These are phyloP conservation scores for Glaucidium brasilianum DNA, from an alignment of 2,113 vertebrate genomes.

Conservation along the genomic window DNA sequence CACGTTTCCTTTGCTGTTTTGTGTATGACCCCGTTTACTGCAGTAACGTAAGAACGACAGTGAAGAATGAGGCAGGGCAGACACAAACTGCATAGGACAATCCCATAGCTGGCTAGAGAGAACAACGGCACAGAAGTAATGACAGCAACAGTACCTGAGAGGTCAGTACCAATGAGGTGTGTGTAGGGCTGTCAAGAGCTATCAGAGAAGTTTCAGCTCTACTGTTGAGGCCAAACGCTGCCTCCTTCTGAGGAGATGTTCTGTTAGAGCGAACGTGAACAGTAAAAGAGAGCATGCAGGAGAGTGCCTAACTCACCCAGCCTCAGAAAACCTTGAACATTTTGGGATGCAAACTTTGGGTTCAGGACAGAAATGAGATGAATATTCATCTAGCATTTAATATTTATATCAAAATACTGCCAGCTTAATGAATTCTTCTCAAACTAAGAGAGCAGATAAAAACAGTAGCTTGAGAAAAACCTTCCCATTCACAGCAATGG, in stretches of 20 bases:
- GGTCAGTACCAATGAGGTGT: neutral
- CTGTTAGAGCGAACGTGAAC: neutral
- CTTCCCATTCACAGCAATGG: neutral
- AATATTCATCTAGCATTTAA: neutral
- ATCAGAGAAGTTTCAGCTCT: neutral
- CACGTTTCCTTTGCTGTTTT: neutral
- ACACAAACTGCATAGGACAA: neutral
- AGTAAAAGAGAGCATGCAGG: neutral
- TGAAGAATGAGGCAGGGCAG: neutral
- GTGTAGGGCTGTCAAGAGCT: neutral
- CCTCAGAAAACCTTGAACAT: neutral
- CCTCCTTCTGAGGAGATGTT: neutral
- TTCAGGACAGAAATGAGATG: neutral
- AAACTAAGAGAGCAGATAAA: neutral
- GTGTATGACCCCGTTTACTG: neutral
- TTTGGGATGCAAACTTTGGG: neutral
- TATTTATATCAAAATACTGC: neutral
- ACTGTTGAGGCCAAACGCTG: neutral
- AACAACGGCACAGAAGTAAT: neutral
- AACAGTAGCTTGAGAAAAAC: slow-evolving; percentile 29
- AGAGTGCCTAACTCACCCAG: neutral
- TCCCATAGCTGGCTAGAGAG: neutral
- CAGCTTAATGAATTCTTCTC: neutral
- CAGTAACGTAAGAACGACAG: neutral
- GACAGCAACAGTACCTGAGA: neutral